Evolutionary conservation across 2,113 vertebrate species (phyloP).

Genomic region (Anarhynchus alexandrinus): DNA sequence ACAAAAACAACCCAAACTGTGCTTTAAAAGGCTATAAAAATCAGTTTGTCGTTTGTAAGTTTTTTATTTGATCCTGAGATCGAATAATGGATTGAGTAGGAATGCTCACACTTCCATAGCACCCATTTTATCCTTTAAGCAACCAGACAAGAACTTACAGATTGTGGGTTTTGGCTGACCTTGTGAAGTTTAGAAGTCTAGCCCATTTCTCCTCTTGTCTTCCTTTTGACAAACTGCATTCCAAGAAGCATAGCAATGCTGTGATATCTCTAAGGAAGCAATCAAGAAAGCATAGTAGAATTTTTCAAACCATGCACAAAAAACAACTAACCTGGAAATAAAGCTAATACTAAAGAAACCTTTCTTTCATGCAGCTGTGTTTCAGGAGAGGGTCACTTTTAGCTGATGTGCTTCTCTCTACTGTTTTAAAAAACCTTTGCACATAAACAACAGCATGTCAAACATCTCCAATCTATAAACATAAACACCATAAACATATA

Average conservation of each 20-base stretch:
- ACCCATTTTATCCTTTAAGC: not conserved
- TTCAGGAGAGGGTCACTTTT: not conserved
- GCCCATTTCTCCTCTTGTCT: not conserved
- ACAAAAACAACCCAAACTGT: not conserved
- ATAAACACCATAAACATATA: not conserved
- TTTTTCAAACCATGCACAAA: not conserved
- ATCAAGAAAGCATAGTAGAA: not conserved
- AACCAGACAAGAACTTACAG: not conserved
- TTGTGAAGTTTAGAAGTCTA: not conserved
- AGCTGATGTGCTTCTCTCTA: not conserved
- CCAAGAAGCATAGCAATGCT: not conserved
- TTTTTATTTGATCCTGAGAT: not conserved
- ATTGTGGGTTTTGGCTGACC: not conserved
- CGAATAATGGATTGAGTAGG: not conserved
- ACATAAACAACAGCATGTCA: not conserved
- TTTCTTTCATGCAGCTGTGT: not conserved
- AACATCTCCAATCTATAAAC: not conserved
- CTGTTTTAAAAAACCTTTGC: not conserved
- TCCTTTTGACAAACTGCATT: not conserved
- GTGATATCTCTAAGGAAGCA: not conserved
- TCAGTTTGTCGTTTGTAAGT: not conserved
- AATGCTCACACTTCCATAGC: not conserved
- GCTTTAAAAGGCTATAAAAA: not conserved
- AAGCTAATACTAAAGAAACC: not conserved
- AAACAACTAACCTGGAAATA: not conserved